A percentile compares a stretch with the other conserved stretches of the same genome.
Evolutionary conservation across 1,140 invertebrate species (phyloP).

Genomic region (Pectinophora gossypiella): DNA sequence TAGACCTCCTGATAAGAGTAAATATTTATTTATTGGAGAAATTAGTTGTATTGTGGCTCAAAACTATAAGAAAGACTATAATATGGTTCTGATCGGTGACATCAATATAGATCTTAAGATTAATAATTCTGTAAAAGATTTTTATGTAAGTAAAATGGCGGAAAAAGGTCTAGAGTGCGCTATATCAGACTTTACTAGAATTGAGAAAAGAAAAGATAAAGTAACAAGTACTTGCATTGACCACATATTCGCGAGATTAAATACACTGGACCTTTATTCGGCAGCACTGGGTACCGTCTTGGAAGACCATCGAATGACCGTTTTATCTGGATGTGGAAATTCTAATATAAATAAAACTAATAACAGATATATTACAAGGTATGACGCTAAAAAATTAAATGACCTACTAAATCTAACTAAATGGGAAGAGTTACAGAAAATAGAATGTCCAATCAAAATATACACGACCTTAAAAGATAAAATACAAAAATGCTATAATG

Average conservation of each 20-base stretch:
- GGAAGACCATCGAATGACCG: constrained; percentile 1
- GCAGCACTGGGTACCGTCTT: neutral
- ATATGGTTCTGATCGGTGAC: neutral
- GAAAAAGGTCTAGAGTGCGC: neutral
- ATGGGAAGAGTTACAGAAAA: neutral
- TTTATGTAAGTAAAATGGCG: neutral
- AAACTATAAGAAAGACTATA: neutral
- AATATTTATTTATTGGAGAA: neutral
- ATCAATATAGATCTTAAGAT: constrained; percentile 1
- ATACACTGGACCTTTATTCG: neutral
- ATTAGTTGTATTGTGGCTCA: neutral
- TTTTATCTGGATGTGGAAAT: neutral
- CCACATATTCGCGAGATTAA: constrained; percentile 5
- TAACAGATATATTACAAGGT: neutral
- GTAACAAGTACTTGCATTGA: constrained; percentile 6
- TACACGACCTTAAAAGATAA: neutral
- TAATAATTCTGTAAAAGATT: neutral
- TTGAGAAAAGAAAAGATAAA: neutral
- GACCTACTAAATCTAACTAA: neutral
- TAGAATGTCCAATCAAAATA: neutral
- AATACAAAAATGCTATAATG: neutral
- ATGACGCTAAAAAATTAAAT: neutral
- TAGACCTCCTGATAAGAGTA: neutral
- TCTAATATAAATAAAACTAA: neutral
- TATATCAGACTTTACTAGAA: constrained; percentile 3